These are phyloP conservation scores for Dione juno DNA, from an alignment of 2,888 invertebrate genomes.

Conservation along the genomic window DNA sequence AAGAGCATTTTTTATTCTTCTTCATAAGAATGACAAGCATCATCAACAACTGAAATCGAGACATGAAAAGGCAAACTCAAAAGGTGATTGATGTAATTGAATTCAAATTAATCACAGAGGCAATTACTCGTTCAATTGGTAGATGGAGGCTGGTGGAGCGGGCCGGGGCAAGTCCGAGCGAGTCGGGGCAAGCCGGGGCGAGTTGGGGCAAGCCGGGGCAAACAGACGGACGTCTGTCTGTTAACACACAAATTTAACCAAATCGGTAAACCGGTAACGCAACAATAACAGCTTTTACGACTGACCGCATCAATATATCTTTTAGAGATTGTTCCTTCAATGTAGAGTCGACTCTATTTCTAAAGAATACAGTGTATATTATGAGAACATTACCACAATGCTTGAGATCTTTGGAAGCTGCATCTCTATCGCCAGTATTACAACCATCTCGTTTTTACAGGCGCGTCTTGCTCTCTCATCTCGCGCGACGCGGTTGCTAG, in stretches of 20 bases:
- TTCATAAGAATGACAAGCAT: conserved; percentile 10
- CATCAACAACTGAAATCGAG: conserved; percentile 18
- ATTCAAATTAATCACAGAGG: conserved; percentile 70
- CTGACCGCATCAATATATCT: conserved; percentile 64
- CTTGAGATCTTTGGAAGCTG: conserved; percentile 48
- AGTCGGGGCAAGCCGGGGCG: conserved; percentile 49
- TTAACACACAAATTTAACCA: conserved; percentile 82
- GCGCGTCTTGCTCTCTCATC: conserved; percentile 73
- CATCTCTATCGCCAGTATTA: conserved; percentile 59
- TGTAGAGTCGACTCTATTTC: conserved; percentile 46
- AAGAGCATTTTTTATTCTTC: neutral
- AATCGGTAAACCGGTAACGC: conserved; percentile 83
- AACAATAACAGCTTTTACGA: conserved; percentile 83
- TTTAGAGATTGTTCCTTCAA: conserved; percentile 31
- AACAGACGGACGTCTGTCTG: conserved; percentile 73
- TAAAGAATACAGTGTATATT: conserved; percentile 29
- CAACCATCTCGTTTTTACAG: conserved; percentile 68
- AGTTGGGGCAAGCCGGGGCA: conserved; percentile 54
- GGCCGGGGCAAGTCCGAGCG: conserved; percentile 52
- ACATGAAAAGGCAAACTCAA: conserved; percentile 29
- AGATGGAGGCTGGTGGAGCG: conserved; percentile 42
- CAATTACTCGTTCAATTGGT: conserved; percentile 58
- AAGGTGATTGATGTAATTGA: conserved; percentile 38
- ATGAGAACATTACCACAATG: neutral
- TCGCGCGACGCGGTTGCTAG: conserved; percentile 80